These are phyloP conservation scores for Acleris laterana DNA, from an alignment of 2,888 invertebrate species.

Conservation along the genomic window DNA sequence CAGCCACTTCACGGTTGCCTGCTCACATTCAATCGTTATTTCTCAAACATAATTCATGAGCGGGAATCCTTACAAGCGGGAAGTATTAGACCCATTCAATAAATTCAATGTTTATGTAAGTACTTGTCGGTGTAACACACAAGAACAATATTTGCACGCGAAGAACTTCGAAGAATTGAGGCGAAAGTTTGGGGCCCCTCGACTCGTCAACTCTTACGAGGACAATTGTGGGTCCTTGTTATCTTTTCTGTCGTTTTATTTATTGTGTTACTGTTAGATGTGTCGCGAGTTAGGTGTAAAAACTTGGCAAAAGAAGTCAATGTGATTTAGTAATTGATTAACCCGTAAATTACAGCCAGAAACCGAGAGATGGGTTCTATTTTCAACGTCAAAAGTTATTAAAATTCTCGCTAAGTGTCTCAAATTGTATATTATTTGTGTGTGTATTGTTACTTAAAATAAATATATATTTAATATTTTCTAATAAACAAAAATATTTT, in stretches of 20 bases:
- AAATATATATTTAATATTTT: too few species aligned
- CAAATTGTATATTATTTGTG: too few species aligned
- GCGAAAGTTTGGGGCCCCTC: constrained; percentile 9
- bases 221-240: constrained; percentile 18
- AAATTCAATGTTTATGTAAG: constrained; percentile 20
- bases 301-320: too few species aligned
- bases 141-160: constrained; percentile 18
- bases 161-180: constrained; percentile 11
- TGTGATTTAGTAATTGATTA: too few species aligned
- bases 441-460: too few species aligned
- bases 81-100: constrained; percentile 11
- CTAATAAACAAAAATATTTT: too few species aligned
- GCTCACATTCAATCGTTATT: neutral
- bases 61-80: constrained; percentile 16
- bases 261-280: constrained; percentile 8
- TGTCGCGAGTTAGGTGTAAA: neutral
- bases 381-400: too few species aligned
- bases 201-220: constrained; percentile 9
- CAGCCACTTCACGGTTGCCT: constrained; percentile 8
- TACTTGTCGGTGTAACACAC: constrained; percentile 12
- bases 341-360: too few species aligned
- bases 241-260: constrained; percentile 18
- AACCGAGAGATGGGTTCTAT: too few species aligned
- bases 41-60: constrained; percentile 14
- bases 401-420: too few species aligned